These are phyloP conservation scores for Pipistrellus pygmaeus DNA, from an alignment of 2,797 vertebrate genomes.

Conservation along the genomic window DNA sequence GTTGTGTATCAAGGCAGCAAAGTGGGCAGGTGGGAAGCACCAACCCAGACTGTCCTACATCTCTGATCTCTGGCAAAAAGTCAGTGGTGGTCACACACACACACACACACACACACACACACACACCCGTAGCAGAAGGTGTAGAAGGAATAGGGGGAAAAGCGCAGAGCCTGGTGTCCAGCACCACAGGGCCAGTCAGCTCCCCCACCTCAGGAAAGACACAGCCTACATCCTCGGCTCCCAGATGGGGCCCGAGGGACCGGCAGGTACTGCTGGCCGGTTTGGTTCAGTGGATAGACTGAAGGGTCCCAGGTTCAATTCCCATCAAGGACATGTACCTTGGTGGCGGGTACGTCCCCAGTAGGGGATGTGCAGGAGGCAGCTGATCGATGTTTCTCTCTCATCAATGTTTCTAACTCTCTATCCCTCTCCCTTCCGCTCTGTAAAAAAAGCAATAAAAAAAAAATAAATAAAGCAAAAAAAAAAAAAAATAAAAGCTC, in stretches of 20 bases:
- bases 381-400: too few relatives aligned
- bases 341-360: too few relatives aligned
- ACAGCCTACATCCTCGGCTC: not conserved
- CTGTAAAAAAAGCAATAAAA: too few relatives aligned
- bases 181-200: not conserved
- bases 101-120: too few relatives aligned
- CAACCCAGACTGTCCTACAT: not conserved
- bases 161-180: not conserved
- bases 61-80: not conserved
- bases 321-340: too few relatives aligned
- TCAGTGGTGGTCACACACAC: not conserved
- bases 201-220: not conserved
- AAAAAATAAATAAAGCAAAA: not conserved
- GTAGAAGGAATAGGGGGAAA: not conserved
- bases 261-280: not conserved
- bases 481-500: not conserved
- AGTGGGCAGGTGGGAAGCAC: not conserved
- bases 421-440: too few relatives aligned
- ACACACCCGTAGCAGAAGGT: too few relatives aligned
- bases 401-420: too few relatives aligned
- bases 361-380: too few relatives aligned
- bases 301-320: too few relatives aligned
- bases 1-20: not conserved
- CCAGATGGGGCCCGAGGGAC: not conserved
- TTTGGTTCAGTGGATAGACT: too few relatives aligned